phyloP scores from a whole-genome alignment of 1,140 invertebrate species.

The Brachionus plicatilis region DNA sequence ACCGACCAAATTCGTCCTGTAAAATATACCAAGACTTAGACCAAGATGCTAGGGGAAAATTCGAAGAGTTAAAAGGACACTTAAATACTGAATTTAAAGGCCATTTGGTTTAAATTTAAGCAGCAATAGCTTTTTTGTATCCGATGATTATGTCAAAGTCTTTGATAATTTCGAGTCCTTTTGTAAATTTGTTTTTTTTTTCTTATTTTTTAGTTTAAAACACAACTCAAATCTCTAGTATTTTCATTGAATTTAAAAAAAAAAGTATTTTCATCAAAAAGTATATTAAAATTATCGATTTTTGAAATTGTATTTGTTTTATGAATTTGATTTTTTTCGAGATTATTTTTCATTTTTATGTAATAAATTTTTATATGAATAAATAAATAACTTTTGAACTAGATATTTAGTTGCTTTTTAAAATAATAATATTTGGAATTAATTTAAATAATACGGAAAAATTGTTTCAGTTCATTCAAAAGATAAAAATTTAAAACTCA shows the following conservation, averaged over 20 bases:
- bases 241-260: not conserved
- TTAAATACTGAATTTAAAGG: constrained; percentile 28
- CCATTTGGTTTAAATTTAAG: constrained; percentile 6
- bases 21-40: constrained; percentile 40
- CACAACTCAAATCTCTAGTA: not conserved
- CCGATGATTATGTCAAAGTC: not conserved
- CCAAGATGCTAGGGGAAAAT: constrained; percentile 16
- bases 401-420: not conserved
- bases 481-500: no score
- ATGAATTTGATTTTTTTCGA: not conserved
- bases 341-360: not conserved
- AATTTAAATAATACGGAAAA: no score
- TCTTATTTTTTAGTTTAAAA: not conserved
- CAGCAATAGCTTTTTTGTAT: not conserved
- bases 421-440: no score
- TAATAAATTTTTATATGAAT: not conserved
- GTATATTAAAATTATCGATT: not conserved
- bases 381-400: not conserved
- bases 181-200: not conserved
- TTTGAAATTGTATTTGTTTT: not conserved
- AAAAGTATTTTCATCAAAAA: not conserved
- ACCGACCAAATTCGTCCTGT: constrained; percentile 32
- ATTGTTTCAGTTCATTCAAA: no score
- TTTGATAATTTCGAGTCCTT: not conserved
- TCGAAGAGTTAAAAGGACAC: constrained; percentile 23